phyloP scores from a whole-genome alignment of 1,140 invertebrate species.

The Aphelinus certus region DNA sequence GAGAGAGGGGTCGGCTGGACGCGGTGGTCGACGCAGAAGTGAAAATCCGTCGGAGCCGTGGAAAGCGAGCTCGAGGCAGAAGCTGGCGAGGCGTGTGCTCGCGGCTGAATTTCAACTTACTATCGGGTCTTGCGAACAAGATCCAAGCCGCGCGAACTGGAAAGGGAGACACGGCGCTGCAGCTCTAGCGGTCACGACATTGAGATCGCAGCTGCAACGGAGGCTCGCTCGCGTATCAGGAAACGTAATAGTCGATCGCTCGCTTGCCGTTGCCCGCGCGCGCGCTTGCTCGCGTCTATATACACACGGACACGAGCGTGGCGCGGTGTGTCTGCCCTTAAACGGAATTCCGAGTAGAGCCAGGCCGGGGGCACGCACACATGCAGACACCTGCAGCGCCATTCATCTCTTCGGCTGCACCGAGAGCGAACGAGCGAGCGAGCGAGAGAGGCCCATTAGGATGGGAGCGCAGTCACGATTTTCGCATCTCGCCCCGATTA shows the following conservation, averaged over 20 bases:
- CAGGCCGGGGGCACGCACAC: background rate
- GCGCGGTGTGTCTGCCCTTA: slow-evolving; percentile 12
- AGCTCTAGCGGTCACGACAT: slow-evolving; percentile 17
- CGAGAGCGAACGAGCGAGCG: slow-evolving; percentile 8
- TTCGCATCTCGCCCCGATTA: slow-evolving; percentile 17
- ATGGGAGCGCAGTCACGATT: slow-evolving; percentile 25
- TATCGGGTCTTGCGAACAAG: background rate
- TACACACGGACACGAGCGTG: background rate
- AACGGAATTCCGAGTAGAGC: slow-evolving; percentile 19
- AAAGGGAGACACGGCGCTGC: no score
- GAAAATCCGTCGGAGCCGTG: no score
- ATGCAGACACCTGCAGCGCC: slow-evolving; percentile 17
- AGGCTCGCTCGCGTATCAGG: slow-evolving; percentile 1
- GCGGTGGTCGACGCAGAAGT: no score
- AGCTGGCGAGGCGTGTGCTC: no score
- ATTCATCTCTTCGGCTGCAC: slow-evolving; percentile 11
- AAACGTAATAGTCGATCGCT: slow-evolving; percentile 8
- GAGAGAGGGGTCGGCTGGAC: no score
- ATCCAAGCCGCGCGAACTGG: background rate
- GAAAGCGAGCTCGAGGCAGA: no score
- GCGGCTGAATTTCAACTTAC: no score
- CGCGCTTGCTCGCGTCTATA: no score
- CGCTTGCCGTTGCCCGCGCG: background rate
- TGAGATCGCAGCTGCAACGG: background rate
- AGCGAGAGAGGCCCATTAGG: slow-evolving; percentile 13